Percentiles rank a stretch among this genome's conserved stretches.
Conservation (phyloP, 2,797 vertebrate species). For the Hypotaenidia philippensis region DNA sequence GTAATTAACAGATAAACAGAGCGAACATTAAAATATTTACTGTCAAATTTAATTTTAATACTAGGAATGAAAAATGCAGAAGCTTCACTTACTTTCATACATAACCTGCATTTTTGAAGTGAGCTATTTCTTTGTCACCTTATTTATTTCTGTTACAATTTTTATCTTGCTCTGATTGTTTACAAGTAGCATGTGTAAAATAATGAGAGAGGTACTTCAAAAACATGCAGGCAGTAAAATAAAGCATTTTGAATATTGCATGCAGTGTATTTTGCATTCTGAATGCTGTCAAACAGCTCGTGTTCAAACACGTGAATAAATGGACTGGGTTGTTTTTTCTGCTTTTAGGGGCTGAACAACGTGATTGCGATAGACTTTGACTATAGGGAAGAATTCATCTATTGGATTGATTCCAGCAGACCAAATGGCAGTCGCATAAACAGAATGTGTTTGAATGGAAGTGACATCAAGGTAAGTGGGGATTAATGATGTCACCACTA, state of each 20-base stretch:
- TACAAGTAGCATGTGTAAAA: background rate
- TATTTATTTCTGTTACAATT: background rate
- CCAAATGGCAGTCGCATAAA: conserved; percentile 97
- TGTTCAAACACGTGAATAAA: background rate
- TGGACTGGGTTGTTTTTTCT: background rate
- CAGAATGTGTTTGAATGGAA: conserved; percentile 96
- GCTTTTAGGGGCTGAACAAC: conserved; percentile 93
- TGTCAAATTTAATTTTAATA: background rate
- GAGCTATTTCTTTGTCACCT: background rate
- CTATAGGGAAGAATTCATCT: conserved; percentile 97
- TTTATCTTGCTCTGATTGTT: background rate
- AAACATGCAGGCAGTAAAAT: background rate
- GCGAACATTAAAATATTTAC: background rate
- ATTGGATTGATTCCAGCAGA: conserved; percentile 98
- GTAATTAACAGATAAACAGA: background rate
- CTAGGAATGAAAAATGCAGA: background rate
- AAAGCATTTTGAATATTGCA: background rate
- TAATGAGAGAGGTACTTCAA: background rate
- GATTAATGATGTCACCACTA: conserved; percentile 1
- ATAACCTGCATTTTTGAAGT: background rate
- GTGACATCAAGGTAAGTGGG: conserved; percentile 92
- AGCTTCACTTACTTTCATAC: background rate
- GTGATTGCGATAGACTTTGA: conserved; percentile 98
- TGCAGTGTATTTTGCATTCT: background rate
- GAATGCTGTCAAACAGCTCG: background rate